Evolutionary conservation across 2,113 vertebrate genomes (phyloP).

Genomic region (Pogona vitticeps): DNA sequence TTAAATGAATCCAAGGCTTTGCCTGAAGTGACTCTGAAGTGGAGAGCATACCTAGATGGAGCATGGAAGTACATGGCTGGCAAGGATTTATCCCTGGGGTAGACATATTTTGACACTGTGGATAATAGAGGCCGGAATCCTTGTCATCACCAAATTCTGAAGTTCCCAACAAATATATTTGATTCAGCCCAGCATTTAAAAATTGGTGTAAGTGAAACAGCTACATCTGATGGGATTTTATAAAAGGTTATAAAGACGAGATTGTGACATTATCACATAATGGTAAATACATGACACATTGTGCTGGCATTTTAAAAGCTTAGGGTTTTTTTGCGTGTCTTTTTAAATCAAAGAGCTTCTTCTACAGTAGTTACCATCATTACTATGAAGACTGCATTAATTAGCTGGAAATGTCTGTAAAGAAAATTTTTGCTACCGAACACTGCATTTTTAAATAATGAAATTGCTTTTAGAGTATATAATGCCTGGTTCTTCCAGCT

Average conservation of each 20-base stretch:
- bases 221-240: slow-evolving; percentile 40
- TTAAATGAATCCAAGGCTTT: background rate
- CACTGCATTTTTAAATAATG: slow-evolving; percentile 18
- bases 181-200: slow-evolving; percentile 18
- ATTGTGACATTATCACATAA: slow-evolving; percentile 48
- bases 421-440: slow-evolving; percentile 51
- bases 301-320: slow-evolving; percentile 50
- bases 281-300: slow-evolving; percentile 51
- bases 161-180: slow-evolving; percentile 9
- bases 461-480: background rate
- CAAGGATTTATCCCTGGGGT: background rate
- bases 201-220: slow-evolving; percentile 49
- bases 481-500: slow-evolving; percentile 20
- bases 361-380: slow-evolving; percentile 43
- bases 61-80: background rate
- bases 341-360: slow-evolving; percentile 41
- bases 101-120: slow-evolving; percentile 23
- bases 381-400: slow-evolving; percentile 55
- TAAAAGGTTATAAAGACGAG: slow-evolving; percentile 53
- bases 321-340: slow-evolving; percentile 27
- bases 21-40: background rate
- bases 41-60: background rate
- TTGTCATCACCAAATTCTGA: slow-evolving; percentile 55
- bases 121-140: slow-evolving; percentile 25
- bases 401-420: slow-evolving; percentile 64